Base-by-base conservation (phyloP, 2,888 invertebrate genomes). In the Cistogaster globosa region DNA sequence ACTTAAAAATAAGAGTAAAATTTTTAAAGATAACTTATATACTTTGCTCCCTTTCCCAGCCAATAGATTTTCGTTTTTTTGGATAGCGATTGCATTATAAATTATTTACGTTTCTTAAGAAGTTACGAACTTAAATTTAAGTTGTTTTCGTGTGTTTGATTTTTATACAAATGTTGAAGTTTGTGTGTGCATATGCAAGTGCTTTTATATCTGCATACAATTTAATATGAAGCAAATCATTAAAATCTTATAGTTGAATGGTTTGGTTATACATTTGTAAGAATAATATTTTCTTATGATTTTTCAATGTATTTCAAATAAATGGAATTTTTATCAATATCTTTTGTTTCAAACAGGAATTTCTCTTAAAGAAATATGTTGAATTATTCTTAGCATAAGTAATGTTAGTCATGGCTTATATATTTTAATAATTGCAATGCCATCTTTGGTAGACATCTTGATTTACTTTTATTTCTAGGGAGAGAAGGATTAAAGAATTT, bases 221-320 rank as follows among this genome's bases (percentile, higher is more conserved):
- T 51, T 51, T 48, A 68, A 48, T 32, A 48, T 57, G 32, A 16
- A 57, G 71, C 38, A 71, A 83, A 78, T 83, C 83, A 83, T 83
- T 83, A 83, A 83, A 83, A 67, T 78, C 78, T 72, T 78, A 62
- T 45, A 55, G 69, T 48, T 83, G 83, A 83, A 79, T 71, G 55
- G 71, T 71, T 45, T 5, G 22, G 7, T 22, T 45, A 36, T 53
- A 32, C 38, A 4, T 58, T 22, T 12, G 16, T 26, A 60, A 51
- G 53, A 38, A 42, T 58, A 68, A 77, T 60, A 60, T 68, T 38
- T 65, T 71, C 48, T 51, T 48, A 57, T 57, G 65, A 72, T 57
- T 79, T 57, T 12, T 55, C 5, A 2, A 20, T 42, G 16, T 58
- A 16, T 57, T 75, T 32, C 14, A 60, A 74, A 26, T 51, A 12